phyloP scores from a whole-genome alignment of 2,797 vertebrate species.

The Schizopygopsis malacanthus region DNA sequence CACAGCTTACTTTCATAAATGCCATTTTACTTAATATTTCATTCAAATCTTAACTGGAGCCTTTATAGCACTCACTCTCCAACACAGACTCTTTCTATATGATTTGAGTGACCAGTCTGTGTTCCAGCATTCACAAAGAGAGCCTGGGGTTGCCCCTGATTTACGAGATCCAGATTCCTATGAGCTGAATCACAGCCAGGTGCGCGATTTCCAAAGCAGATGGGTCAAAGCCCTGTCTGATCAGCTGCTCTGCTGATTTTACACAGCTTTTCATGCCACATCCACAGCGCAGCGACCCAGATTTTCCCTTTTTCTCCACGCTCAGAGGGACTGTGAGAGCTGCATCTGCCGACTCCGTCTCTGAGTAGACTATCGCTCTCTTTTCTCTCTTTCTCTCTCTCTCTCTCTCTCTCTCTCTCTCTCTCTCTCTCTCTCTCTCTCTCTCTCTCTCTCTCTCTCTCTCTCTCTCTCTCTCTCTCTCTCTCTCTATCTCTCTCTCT shows the following conservation, averaged over 20 bases:
- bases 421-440: background rate
- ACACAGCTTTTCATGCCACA: constrained; percentile 39
- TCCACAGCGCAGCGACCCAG: constrained; percentile 56
- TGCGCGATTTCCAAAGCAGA: constrained; percentile 52
- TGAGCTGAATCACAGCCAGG: constrained; percentile 58
- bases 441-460: constrained; percentile 18
- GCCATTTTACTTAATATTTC: background rate
- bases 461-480: background rate
- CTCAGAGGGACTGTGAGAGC: constrained; percentile 37
- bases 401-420: no score
- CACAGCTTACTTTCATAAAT: background rate
- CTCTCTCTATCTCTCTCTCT: no score
- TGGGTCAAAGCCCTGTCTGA: constrained; percentile 32
- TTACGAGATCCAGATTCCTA: constrained; percentile 63
- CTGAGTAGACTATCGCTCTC: constrained; percentile 36
- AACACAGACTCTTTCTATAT: background rate
- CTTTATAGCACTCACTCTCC: background rate
- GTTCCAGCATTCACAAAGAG: constrained; percentile 8
- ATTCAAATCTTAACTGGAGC: background rate
- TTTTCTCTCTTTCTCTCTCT: background rate
- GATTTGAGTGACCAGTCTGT: constrained; percentile 9
- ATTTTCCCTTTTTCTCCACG: constrained; percentile 41
- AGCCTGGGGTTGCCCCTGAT: constrained; percentile 56
- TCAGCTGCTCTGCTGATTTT: constrained; percentile 37
- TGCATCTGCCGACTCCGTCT: constrained; percentile 43